phyloP scores from a whole-genome alignment of 1,140 invertebrate genomes.

The Pseudomyrmex dendroicus region DNA sequence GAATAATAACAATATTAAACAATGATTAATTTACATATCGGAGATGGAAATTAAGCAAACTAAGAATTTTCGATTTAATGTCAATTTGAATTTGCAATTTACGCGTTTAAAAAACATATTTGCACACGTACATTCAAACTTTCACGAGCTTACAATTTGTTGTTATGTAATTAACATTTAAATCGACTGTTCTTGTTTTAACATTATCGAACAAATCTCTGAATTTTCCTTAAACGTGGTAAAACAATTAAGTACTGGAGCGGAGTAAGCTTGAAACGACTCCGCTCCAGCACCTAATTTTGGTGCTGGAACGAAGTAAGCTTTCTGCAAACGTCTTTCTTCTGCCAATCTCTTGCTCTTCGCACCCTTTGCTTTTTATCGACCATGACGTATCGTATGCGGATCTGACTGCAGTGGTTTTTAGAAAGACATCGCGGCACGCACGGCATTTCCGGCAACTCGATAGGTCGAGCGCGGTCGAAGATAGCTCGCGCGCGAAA shows the following conservation, averaged over 20 bases:
- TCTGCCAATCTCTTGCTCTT: conserved; percentile 33
- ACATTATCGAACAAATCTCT: background rate
- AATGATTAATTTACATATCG: too few relatives aligned
- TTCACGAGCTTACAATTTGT: background rate
- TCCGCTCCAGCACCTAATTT: too few relatives aligned
- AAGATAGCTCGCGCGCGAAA: conserved; percentile 36
- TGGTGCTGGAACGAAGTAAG: too few relatives aligned
- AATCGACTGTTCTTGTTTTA: background rate
- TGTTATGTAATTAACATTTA: background rate
- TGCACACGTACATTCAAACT: background rate
- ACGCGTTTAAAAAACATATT: background rate
- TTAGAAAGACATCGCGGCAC: conserved; percentile 71
- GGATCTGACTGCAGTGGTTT: conserved; percentile 68
- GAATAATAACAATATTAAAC: too few relatives aligned
- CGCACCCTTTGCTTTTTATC: conserved; percentile 64
- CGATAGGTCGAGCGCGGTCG: conserved; percentile 37
- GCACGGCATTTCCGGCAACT: conserved; percentile 82
- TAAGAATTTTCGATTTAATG: too few relatives aligned
- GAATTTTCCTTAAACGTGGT: too few relatives aligned
- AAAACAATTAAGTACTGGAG: too few relatives aligned
- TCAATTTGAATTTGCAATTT: too few relatives aligned
- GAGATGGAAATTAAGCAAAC: too few relatives aligned
- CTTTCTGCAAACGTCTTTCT: too few relatives aligned
- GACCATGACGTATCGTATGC: conserved; percentile 64
- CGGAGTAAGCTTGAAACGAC: too few relatives aligned